Percentiles rank a stretch among this genome's conserved stretches.
Conservation (phyloP, 2,797 vertebrate species). For the Syndactyla subalaris region DNA sequence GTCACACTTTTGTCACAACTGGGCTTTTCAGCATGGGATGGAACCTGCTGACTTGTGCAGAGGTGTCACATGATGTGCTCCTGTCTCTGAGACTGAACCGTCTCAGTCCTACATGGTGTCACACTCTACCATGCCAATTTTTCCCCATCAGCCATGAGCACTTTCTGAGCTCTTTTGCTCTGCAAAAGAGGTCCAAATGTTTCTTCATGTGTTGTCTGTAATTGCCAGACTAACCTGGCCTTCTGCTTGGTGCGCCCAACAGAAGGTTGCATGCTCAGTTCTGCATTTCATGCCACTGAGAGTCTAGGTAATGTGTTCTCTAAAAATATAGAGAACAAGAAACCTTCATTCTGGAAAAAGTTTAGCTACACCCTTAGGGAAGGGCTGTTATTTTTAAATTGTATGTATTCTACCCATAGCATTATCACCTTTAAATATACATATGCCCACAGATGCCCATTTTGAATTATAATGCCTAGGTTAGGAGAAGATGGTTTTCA, state of each 20-base stretch:
- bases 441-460: background rate
- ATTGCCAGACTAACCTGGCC: background rate
- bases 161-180: background rate
- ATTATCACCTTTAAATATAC: background rate
- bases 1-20: background rate
- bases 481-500: slow-evolving; percentile 32
- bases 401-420: background rate
- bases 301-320: background rate
- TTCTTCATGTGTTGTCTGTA: background rate
- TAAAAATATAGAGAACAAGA: background rate
- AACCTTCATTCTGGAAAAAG: background rate
- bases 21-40: background rate
- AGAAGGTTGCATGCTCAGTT: background rate
- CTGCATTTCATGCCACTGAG: background rate
- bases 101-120: background rate
- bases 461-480: slow-evolving; percentile 21
- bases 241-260: background rate
- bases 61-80: rapidly evolving
- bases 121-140: rapidly evolving
- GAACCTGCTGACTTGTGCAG: background rate
- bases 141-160: background rate
- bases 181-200: background rate
- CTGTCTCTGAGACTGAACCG: background rate
- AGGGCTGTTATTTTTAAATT: background rate
- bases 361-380: background rate